Evolutionary conservation across 2,113 vertebrate species (phyloP).

Genomic region (Pterocles orientalis): DNA sequence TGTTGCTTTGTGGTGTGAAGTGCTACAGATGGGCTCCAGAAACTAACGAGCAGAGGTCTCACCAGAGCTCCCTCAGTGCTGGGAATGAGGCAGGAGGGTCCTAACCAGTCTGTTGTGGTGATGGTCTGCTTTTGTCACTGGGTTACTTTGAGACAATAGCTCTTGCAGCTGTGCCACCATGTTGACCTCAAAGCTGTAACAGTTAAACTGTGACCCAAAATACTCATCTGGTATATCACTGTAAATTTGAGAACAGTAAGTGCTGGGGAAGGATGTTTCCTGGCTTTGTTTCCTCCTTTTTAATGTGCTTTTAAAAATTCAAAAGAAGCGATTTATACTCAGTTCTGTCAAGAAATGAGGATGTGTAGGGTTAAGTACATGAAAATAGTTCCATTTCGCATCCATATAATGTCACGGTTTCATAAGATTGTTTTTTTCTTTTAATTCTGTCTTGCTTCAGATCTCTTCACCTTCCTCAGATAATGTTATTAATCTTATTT

Average conservation of each 20-base stretch:
- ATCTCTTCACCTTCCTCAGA: neutral
- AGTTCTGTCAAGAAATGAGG: neutral
- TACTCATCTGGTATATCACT: accelerated
- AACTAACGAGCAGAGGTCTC: neutral
- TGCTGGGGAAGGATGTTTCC: neutral
- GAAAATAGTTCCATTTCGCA: neutral
- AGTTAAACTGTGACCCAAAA: neutral
- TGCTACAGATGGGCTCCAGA: neutral
- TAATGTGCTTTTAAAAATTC: neutral
- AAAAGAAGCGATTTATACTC: neutral
- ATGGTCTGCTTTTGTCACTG: neutral
- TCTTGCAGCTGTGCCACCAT: neutral
- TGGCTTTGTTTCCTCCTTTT: neutral
- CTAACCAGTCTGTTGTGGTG: neutral
- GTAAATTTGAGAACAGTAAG: neutral
- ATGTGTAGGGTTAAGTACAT: neutral
- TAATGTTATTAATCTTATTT: too few relatives aligned
- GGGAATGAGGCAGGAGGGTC: neutral
- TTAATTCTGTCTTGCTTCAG: neutral
- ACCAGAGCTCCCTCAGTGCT: neutral
- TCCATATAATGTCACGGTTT: neutral
- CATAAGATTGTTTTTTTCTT: neutral
- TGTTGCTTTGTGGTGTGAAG: neutral
- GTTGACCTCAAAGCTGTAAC: neutral
- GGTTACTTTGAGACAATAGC: neutral